Percentiles rank a stretch among this genome's conserved stretches.
Evolutionary conservation across 2,888 invertebrate species (phyloP).

Genomic region (Tuberolachnus salignus): DNA sequence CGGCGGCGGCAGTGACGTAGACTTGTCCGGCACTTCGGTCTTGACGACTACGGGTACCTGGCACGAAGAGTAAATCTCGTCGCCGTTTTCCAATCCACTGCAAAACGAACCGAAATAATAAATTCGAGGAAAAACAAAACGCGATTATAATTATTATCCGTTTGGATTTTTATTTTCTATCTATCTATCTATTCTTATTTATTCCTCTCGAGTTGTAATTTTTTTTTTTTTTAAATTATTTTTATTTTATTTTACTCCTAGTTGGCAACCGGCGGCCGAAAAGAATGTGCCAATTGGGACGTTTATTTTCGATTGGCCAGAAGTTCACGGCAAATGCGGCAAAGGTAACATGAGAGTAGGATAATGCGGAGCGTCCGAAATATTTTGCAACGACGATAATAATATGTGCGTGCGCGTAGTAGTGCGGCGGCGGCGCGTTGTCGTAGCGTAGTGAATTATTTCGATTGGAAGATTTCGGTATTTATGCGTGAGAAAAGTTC

Average conservation of each 20-base stretch:
- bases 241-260: conserved; percentile 9
- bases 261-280: conserved; percentile 48
- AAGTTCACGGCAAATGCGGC: conserved; percentile 38
- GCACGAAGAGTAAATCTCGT: conserved; percentile 77
- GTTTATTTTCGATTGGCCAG: conserved; percentile 54
- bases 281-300: conserved; percentile 57
- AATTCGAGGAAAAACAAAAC: background rate
- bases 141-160: background rate
- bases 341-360: conserved; percentile 25
- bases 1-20: too few relatives aligned
- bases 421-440: background rate
- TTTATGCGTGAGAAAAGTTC: conserved; percentile 39
- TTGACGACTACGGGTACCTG: conserved; percentile 62
- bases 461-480: background rate
- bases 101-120: conserved; percentile 60
- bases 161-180: background rate
- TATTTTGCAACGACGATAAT: conserved; percentile 6
- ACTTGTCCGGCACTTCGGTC: conserved; percentile 53
- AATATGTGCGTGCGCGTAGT: background rate
- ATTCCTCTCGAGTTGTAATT: conserved; percentile 10
- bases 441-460: background rate
- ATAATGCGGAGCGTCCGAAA: background rate
- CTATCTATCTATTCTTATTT: background rate
- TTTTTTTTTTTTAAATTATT: background rate
- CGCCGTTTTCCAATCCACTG: conserved; percentile 80